These are phyloP conservation scores for Phallusia fumigata DNA, from an alignment of 23 tunicate species.

Conservation along the genomic window DNA sequence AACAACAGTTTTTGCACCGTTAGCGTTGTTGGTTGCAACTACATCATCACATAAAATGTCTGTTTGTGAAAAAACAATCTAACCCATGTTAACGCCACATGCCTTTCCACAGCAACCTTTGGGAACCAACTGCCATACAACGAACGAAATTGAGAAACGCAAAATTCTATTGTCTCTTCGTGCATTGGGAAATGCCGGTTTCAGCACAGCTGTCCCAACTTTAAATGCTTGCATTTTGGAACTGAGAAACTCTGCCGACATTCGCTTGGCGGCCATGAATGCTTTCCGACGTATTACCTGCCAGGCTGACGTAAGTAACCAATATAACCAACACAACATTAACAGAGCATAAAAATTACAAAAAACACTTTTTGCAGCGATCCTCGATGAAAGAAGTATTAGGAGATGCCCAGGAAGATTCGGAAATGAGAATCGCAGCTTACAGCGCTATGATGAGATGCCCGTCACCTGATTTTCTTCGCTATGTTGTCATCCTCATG, in stretches of 20 bases:
- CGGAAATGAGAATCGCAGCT: slow-evolving; percentile 50
- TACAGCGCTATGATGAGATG: slow-evolving; percentile 58
- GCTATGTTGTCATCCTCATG: slow-evolving; percentile 14
- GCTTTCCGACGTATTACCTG: slow-evolving; percentile 52
- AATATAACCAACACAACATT: background rate
- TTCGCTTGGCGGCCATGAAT: slow-evolving; percentile 39
- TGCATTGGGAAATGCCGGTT: slow-evolving; percentile 55
- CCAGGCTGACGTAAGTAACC: slow-evolving; percentile 31
- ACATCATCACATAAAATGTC: no score
- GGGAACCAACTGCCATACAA: slow-evolving; percentile 49
- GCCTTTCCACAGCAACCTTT: slow-evolving; percentile 21
- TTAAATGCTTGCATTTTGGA: slow-evolving; percentile 32
- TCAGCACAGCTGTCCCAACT: slow-evolving; percentile 11
- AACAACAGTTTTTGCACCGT: no score
- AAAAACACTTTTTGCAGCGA: slow-evolving; percentile 17
- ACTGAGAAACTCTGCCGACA: slow-evolving; percentile 14
- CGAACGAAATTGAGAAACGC: slow-evolving; percentile 10
- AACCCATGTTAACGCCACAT: background rate
- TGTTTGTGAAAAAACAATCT: no score
- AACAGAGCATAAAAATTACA: background rate
- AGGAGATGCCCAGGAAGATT: slow-evolving; percentile 19
- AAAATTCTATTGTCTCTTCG: slow-evolving; percentile 26
- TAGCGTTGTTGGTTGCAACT: no score
- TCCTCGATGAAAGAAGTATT: slow-evolving; percentile 18
- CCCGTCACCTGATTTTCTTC: slow-evolving; percentile 25